Percentiles rank a stretch among this genome's conserved stretches.
phyloP scores from a whole-genome alignment of 2,888 invertebrate genomes.

The Drosophila longiperda region DNA sequence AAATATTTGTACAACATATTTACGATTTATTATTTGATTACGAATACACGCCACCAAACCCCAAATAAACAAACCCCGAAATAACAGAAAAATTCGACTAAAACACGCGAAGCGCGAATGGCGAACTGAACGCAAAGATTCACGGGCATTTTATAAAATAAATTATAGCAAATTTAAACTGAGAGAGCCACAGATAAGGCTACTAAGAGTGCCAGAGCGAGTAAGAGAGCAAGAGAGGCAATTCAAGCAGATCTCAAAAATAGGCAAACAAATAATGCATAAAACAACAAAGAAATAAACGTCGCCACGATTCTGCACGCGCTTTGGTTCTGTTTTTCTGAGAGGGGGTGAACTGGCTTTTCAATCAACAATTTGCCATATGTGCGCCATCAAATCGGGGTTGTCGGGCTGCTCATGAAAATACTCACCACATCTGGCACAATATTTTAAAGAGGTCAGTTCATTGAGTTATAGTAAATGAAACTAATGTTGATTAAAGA shows the following conservation, averaged over 20 bases:
- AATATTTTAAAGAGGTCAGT: constrained; percentile 28
- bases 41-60: constrained; percentile 30
- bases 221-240: constrained; percentile 8
- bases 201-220: constrained; percentile 5
- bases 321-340: constrained; percentile 17
- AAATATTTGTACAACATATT: constrained; percentile 42
- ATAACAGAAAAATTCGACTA: constrained; percentile 41
- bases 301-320: constrained; percentile 29
- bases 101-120: constrained; percentile 70
- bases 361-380: constrained; percentile 67
- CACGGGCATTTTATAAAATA: constrained; percentile 63
- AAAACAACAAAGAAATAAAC: constrained; percentile 35
- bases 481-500: not conserved
- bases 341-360: constrained; percentile 34
- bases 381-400: constrained; percentile 48
- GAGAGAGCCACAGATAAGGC: constrained; percentile 39
- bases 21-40: constrained; percentile 25
- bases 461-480: not conserved
- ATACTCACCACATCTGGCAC: constrained; percentile 32
- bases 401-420: constrained; percentile 9
- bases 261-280: constrained; percentile 54
- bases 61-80: constrained; percentile 42
- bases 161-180: constrained; percentile 42
- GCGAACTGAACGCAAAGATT: constrained; percentile 65
- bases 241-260: constrained; percentile 58